A percentile compares a stretch with the other conserved stretches of the same genome.
phyloP scores from a whole-genome alignment of 2,113 vertebrate genomes.

The Polyodon spathula region DNA sequence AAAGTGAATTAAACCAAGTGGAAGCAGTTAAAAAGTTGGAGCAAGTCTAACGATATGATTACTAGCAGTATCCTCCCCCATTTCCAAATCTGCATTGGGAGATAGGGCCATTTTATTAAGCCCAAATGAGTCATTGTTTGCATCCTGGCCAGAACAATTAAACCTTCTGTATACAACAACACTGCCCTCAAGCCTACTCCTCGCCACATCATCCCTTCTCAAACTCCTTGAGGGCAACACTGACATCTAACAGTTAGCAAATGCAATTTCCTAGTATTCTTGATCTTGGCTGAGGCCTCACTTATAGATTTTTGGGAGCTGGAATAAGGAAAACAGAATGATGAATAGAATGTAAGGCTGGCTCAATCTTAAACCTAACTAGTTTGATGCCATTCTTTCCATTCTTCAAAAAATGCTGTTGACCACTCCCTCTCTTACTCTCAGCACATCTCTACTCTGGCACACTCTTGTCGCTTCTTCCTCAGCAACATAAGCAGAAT shows the following conservation, averaged over 20 bases:
- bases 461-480: too few species aligned
- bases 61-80: constrained; percentile 47
- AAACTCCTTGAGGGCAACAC: constrained; percentile 49
- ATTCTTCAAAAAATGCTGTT: too few species aligned
- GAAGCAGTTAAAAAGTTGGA: constrained; percentile 65
- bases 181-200: constrained; percentile 60
- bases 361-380: background rate
- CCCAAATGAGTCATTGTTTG: constrained; percentile 61
- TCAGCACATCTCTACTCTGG: too few species aligned
- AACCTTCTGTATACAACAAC: constrained; percentile 67
- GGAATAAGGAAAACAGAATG: background rate
- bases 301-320: constrained; percentile 32
- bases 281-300: constrained; percentile 36
- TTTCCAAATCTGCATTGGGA: constrained; percentile 55
- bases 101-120: constrained; percentile 58
- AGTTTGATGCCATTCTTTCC: too few species aligned
- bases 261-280: constrained; percentile 44
- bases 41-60: constrained; percentile 50
- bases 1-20: constrained; percentile 66
- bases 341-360: constrained; percentile 22
- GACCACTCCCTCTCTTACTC: too few species aligned
- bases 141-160: constrained; percentile 67
- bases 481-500: too few species aligned
- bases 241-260: constrained; percentile 65
- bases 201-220: constrained; percentile 60